A percentile compares a stretch with the other conserved stretches of the same genome.
Conservation (phyloP, 92 coral and sea anemone genomes). For the Phymanthus crucifer region DNA sequence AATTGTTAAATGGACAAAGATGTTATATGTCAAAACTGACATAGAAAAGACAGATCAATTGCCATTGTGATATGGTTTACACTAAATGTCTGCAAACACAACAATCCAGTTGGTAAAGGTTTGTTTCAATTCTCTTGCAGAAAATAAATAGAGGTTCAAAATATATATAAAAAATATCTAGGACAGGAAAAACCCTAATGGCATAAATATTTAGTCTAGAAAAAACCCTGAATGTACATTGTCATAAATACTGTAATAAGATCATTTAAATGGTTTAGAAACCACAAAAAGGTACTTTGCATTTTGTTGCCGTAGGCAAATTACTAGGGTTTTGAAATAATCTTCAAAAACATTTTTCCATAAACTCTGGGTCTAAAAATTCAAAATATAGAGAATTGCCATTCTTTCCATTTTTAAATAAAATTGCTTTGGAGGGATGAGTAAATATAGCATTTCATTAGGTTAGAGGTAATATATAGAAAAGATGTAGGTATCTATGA, state of each 20-base stretch:
- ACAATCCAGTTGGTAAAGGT: not conserved
- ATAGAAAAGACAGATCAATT: not conserved
- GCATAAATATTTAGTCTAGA: not conserved
- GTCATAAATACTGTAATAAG: conserved; percentile 3
- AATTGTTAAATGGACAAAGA: not conserved
- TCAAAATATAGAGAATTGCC: not conserved
- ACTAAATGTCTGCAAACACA: not conserved
- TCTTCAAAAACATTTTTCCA: not conserved
- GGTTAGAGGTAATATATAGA: not conserved
- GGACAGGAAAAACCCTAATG: not conserved
- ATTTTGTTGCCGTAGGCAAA: not conserved
- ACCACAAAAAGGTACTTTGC: not conserved
- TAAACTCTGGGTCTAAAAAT: not conserved
- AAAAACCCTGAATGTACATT: conserved; percentile 18
- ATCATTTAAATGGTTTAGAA: not conserved
- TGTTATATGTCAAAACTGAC: conserved; percentile 1
- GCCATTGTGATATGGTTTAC: not conserved
- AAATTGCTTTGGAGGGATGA: not conserved
- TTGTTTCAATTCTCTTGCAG: not conserved
- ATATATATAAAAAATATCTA: not conserved
- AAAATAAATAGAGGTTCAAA: not conserved
- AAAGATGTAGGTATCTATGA: not conserved
- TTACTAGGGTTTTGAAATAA: not conserved
- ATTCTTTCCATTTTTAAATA: not conserved
- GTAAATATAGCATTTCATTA: not conserved